Conservation (phyloP, 2,888 invertebrate species). For the Zaprionus lineosus region DNA sequence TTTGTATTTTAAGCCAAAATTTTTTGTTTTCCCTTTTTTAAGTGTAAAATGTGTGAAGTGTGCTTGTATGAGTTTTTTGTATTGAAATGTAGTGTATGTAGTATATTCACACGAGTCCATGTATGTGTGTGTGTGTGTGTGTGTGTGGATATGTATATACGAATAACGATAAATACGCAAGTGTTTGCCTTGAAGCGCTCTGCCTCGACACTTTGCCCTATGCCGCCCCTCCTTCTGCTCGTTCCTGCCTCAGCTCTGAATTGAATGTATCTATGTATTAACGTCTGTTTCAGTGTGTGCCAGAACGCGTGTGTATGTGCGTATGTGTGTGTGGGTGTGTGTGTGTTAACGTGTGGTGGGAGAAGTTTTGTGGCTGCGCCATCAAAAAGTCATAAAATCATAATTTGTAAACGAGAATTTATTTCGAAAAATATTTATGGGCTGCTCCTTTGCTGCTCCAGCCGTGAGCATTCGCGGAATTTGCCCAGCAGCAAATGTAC, state of each 20-base stretch:
- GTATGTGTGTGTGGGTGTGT: conserved; percentile 6
- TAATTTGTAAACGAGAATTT: conserved; percentile 80
- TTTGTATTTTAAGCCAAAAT: conserved; percentile 51
- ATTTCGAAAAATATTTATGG: conserved; percentile 78
- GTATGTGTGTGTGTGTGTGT: conserved; percentile 11
- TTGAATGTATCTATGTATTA: conserved; percentile 2
- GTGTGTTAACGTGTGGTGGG: conserved; percentile 23
- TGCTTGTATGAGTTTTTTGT: neutral
- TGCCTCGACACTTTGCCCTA: conserved; percentile 50
- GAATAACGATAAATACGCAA: conserved; percentile 67
- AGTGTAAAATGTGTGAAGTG: conserved; percentile 46
- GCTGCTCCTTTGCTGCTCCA: conserved; percentile 45
- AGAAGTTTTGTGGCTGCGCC: conserved; percentile 60
- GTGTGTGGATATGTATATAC: conserved; percentile 25
- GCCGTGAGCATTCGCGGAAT: conserved; percentile 57
- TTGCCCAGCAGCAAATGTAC: conserved; percentile 13
- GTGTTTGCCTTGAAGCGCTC: conserved; percentile 53
- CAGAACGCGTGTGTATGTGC: conserved; percentile 16
- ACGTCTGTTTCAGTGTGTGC: conserved; percentile 12
- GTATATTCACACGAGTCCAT: neutral
- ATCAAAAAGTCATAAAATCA: conserved; percentile 80
- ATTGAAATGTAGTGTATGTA: too few species aligned
- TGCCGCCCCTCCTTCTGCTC: neutral
- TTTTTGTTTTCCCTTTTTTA: conserved; percentile 26
- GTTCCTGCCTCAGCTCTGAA: neutral